A percentile compares a stretch with the other conserved stretches of the same genome.
Evolutionary conservation across 2,113 vertebrate genomes (phyloP).

Genomic region (Chaetops frenatus): DNA sequence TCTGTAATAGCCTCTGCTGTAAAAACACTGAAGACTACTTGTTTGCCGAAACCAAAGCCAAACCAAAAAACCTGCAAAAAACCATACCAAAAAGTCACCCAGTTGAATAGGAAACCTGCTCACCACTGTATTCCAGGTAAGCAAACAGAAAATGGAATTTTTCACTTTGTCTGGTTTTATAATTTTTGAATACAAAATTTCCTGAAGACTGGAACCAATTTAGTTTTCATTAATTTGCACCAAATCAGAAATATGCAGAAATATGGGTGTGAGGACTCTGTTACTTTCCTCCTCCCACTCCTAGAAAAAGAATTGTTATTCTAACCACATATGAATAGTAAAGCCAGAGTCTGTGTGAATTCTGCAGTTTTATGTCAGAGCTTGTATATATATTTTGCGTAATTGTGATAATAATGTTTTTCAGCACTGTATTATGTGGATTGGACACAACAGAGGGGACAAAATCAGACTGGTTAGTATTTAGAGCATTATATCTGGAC

Average conservation of each 20-base stretch:
- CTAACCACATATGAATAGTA: not conserved
- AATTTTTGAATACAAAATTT: not conserved
- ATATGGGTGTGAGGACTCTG: not conserved
- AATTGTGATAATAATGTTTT: not conserved
- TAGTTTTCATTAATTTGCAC: not conserved
- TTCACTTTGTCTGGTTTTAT: not conserved
- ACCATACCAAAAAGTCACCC: conserved; percentile 23
- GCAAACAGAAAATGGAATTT: not conserved
- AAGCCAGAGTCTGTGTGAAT: not conserved
- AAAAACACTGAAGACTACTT: conserved; percentile 86
- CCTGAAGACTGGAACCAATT: not conserved
- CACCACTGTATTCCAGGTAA: conserved; percentile 67
- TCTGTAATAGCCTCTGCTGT: conserved; percentile 78
- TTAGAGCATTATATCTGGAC: not conserved
- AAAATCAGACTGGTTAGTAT: not conserved
- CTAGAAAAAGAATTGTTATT: not conserved
- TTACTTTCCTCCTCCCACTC: not conserved
- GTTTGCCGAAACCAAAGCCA: conserved; percentile 60
- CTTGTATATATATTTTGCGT: not conserved
- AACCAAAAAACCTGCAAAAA: conserved; percentile 8
- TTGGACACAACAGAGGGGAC: not conserved
- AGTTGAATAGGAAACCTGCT: conserved; percentile 22
- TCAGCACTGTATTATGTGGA: not conserved
- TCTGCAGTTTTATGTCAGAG: not conserved
- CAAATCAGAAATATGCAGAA: not conserved